phyloP scores from a whole-genome alignment of 2,797 vertebrate genomes.

The Sebastes flavidus region DNA sequence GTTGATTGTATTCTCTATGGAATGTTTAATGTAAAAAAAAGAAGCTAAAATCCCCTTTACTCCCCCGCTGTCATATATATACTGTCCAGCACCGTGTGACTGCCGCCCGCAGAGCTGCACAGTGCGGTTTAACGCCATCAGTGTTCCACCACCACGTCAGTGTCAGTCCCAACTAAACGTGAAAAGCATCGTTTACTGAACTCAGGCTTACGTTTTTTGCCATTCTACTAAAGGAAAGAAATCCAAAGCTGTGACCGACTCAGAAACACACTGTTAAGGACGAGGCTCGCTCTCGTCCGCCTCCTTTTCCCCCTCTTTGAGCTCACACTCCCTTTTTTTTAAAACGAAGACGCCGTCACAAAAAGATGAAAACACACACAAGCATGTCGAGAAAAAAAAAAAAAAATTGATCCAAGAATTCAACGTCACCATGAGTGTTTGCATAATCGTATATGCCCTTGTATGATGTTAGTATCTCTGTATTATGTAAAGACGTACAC shows the following conservation, averaged over 20 bases:
- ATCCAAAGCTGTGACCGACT: constrained; percentile 74
- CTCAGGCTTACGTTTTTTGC: constrained; percentile 74
- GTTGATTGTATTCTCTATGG: constrained; percentile 71
- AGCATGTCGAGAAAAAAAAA: constrained; percentile 82
- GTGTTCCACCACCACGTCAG: constrained; percentile 47
- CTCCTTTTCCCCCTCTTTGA: background rate
- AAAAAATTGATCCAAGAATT: too few species aligned
- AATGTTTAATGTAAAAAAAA: constrained; percentile 66
- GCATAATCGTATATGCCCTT: too few species aligned
- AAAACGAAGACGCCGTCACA: constrained; percentile 7
- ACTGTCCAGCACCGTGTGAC: constrained; percentile 24
- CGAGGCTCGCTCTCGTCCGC: constrained; percentile 5
- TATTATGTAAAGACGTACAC: too few species aligned
- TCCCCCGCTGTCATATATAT: constrained; percentile 20
- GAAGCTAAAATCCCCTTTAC: constrained; percentile 47
- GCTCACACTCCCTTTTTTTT: constrained; percentile 24
- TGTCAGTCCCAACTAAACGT: constrained; percentile 34
- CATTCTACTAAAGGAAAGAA: constrained; percentile 56
- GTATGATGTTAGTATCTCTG: too few species aligned
- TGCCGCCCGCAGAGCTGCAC: constrained; percentile 8
- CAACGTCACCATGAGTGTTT: too few species aligned
- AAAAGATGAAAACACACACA: constrained; percentile 59
- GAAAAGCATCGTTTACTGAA: constrained; percentile 63
- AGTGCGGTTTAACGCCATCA: constrained; percentile 14
- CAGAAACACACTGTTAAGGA: constrained; percentile 61